phyloP scores from a whole-genome alignment of 1,140 invertebrate genomes.

The Onthophagus taurus region DNA sequence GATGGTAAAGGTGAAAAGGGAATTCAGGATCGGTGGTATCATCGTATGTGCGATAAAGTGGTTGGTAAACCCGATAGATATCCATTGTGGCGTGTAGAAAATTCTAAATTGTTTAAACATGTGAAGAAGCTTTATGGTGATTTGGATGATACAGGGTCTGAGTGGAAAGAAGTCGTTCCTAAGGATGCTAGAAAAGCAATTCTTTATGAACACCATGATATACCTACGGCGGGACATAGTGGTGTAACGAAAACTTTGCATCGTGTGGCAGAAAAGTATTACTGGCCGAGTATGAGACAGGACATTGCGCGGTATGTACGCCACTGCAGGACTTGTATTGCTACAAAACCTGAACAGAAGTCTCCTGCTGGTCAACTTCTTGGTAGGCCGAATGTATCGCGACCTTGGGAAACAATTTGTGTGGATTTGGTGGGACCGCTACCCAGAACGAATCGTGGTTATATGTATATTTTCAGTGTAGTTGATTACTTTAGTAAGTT shows the following conservation, averaged over 20 bases:
- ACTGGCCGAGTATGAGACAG: constrained; percentile 22
- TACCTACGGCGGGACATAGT: constrained; percentile 15
- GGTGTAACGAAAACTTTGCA: constrained; percentile 24
- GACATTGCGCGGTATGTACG: constrained; percentile 21
- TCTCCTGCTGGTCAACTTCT: constrained; percentile 20
- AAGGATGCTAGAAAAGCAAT: constrained; percentile 16
- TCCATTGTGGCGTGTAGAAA: neutral
- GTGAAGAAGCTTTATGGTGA: neutral
- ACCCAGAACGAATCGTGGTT: neutral
- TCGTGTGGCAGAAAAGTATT: constrained; percentile 16
- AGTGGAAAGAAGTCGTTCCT: constrained; percentile 27
- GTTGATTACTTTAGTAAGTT: too few relatives aligned
- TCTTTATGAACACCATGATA: constrained; percentile 17
- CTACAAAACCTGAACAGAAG: constrained; percentile 20
- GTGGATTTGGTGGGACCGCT: neutral
- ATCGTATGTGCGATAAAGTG: neutral
- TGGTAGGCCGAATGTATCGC: constrained; percentile 4
- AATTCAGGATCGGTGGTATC: neutral
- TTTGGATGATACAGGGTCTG: neutral
- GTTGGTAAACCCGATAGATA: neutral
- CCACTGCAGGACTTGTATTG: constrained; percentile 20
- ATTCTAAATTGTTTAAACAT: neutral
- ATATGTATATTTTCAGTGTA: too few relatives aligned
- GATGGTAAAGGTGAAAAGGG: neutral
- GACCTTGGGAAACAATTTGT: too few relatives aligned